These are phyloP conservation scores for Eulemur mongoz DNA, from an alignment of 2,797 vertebrate species.

Conservation along the genomic window DNA sequence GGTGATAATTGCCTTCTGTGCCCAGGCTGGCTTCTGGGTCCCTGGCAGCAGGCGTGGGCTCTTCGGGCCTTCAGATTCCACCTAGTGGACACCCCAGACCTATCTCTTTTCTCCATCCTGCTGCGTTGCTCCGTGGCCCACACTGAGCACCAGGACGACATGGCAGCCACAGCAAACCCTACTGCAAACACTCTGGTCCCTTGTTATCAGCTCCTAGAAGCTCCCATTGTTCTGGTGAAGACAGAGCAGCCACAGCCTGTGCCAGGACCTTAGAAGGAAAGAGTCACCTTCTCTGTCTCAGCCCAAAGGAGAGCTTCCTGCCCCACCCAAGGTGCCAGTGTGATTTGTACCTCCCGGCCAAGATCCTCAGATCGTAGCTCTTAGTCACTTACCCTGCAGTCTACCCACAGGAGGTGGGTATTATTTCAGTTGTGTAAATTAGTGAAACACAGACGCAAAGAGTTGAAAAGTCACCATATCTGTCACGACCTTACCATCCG, in stretches of 20 bases:
- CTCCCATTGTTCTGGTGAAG: background rate
- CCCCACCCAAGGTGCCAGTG: background rate
- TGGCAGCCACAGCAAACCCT: background rate
- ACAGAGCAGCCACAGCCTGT: background rate
- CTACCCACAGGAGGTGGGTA: background rate
- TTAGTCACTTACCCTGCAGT: background rate
- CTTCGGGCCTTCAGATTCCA: background rate
- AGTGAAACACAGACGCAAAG: constrained; percentile 1
- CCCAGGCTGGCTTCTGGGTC: background rate
- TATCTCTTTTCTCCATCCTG: background rate
- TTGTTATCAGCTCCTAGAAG: background rate
- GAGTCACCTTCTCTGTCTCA: background rate
- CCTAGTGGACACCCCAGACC: background rate
- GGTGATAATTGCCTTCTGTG: background rate
- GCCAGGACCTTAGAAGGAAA: background rate
- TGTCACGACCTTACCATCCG: constrained; percentile 51
- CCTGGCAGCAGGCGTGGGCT: background rate
- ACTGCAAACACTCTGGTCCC: too few species aligned
- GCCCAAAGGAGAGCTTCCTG: background rate
- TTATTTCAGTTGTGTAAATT: constrained; percentile 12
- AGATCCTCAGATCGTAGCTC: background rate
- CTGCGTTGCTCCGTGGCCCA: too few species aligned
- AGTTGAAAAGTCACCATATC: constrained; percentile 33
- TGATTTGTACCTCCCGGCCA: background rate
- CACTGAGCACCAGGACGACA: background rate